Conservation (phyloP, 1,140 invertebrate species). For the Chironomus tepperi region DNA sequence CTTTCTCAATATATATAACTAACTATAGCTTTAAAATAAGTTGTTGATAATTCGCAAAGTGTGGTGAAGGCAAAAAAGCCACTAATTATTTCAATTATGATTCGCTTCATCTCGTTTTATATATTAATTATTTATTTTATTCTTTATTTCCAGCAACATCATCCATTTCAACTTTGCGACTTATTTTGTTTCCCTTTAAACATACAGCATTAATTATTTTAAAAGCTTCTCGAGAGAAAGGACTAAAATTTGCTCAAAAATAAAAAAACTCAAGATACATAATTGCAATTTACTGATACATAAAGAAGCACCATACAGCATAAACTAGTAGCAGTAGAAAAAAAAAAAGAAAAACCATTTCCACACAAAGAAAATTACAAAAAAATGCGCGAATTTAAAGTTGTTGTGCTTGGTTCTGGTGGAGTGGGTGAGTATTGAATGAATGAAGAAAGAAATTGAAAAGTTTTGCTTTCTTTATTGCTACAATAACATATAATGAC, state of each 20-base stretch:
- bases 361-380: neutral
- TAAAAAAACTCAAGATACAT: neutral
- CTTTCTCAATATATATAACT: too few species aligned
- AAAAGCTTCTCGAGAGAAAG: neutral
- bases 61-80: conserved; percentile 22
- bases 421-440: conserved; percentile 57
- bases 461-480: too few species aligned
- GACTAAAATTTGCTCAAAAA: neutral
- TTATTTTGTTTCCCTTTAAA: too few species aligned
- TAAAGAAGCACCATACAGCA: too few species aligned
- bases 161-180: neutral
- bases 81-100: conserved; percentile 22
- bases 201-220: neutral
- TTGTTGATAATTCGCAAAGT: conserved; percentile 17
- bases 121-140: too few species aligned
- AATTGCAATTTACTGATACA: neutral
- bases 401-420: conserved; percentile 96
- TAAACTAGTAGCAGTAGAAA: too few species aligned
- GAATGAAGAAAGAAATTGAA: too few species aligned
- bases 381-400: conserved; percentile 97
- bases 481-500: too few species aligned
- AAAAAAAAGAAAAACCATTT: neutral
- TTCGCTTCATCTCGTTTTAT: conserved; percentile 11
- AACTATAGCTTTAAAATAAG: neutral
- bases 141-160: neutral